Percentiles rank a stretch among this genome's conserved stretches.
Conservation (phyloP, 2,113 vertebrate genomes). For the Calyptommatus sinebrachiatus region DNA sequence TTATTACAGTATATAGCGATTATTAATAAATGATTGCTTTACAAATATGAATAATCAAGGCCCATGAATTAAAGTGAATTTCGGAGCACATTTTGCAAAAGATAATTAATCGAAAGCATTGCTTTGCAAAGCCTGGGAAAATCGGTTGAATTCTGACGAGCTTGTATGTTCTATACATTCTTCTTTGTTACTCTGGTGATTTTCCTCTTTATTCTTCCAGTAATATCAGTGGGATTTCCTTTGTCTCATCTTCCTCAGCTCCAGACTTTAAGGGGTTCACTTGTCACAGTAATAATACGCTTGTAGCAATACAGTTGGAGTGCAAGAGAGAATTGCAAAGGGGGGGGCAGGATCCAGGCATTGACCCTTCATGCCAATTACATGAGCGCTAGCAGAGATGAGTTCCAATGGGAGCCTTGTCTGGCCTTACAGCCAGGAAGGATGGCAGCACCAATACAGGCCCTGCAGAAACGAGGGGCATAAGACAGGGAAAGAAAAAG, state of each 20-base stretch:
- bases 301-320: neutral
- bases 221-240: constrained; percentile 10
- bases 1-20: neutral
- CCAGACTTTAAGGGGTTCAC: neutral
- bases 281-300: neutral
- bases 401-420: neutral
- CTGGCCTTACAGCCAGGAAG: neutral
- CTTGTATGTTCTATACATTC: neutral
- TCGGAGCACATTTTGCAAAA: neutral
- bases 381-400: neutral
- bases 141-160: neutral
- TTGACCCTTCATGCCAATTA: constrained; percentile 16
- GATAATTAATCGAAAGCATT: neutral
- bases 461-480: neutral
- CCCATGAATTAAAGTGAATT: neutral
- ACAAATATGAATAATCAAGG: constrained; percentile 10
- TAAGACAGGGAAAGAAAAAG: neutral
- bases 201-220: neutral
- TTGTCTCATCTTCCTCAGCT: neutral
- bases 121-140: neutral
- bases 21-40: constrained; percentile 6
- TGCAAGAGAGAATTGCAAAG: neutral
- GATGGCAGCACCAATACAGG: neutral
- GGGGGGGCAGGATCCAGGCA: no score
- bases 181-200: neutral